Percentiles rank a stretch among this genome's conserved stretches.
These are phyloP conservation scores for Prunella strophiata DNA, from an alignment of 2,797 vertebrate genomes.

Conservation along the genomic window DNA sequence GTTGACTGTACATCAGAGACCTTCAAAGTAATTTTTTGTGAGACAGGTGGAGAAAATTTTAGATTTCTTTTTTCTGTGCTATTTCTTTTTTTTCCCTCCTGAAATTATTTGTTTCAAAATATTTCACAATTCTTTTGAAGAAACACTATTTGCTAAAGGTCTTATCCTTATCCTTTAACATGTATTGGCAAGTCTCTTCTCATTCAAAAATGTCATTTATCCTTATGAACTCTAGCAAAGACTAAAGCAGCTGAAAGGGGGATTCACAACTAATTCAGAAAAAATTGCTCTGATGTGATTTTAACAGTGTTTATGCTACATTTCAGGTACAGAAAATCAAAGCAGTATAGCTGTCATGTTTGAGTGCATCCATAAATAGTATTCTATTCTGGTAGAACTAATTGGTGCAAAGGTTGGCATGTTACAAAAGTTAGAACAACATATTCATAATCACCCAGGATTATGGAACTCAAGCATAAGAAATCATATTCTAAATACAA, in stretches of 20 bases:
- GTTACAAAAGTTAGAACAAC: constrained; percentile 7
- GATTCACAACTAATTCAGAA: not conserved
- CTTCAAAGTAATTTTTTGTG: not conserved
- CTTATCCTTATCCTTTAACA: not conserved
- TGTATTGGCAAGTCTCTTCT: not conserved
- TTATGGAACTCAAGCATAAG: constrained; percentile 22
- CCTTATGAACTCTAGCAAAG: not conserved
- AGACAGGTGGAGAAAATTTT: not conserved
- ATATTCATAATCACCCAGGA: constrained; percentile 10
- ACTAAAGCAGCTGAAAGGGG: not conserved
- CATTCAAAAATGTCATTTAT: not conserved
- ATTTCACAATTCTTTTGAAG: not conserved
- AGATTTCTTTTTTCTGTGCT: not conserved
- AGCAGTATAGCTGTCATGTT: constrained; percentile 16
- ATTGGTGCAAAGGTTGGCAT: constrained; percentile 17
- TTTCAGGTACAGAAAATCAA: constrained; percentile 41
- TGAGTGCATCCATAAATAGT: constrained; percentile 30
- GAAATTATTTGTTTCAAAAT: not conserved
- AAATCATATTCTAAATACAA: not conserved
- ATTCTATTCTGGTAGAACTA: constrained; percentile 34
- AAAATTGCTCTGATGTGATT: not conserved
- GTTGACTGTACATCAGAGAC: not conserved
- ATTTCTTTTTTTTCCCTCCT: not conserved
- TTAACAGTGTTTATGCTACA: constrained; percentile 5
- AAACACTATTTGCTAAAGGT: not conserved